Conservation (phyloP, 2,797 vertebrate species). For the Parotocinclus haroldoi region DNA sequence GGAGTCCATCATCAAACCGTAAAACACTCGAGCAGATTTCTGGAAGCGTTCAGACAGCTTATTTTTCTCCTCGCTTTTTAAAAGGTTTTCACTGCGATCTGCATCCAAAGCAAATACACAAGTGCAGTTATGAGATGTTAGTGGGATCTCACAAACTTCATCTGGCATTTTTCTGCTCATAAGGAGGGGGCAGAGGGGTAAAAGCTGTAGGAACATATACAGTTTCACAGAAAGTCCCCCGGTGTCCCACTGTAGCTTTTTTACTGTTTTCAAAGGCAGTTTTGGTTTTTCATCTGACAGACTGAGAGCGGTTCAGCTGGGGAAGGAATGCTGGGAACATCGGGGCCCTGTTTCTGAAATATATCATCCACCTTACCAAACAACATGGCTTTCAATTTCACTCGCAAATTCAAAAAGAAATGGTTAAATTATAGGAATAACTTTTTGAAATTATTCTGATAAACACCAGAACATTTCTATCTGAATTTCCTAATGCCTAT, state of each 20-base stretch:
- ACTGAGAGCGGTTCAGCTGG: slow-evolving; percentile 2
- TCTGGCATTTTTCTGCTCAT: not conserved
- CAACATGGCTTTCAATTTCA: too few species aligned
- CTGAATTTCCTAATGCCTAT: too few species aligned
- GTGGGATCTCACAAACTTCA: not conserved
- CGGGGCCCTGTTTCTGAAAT: slow-evolving; percentile 13
- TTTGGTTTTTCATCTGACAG: slow-evolving; percentile 1
- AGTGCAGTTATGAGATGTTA: slow-evolving; percentile 18
- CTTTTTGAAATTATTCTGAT: too few species aligned
- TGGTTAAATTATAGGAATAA: too few species aligned
- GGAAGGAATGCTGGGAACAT: slow-evolving; percentile 24
- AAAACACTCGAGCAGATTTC: slow-evolving; percentile 39
- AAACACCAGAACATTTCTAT: too few species aligned
- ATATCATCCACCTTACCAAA: too few species aligned
- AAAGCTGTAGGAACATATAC: slow-evolving; percentile 25
- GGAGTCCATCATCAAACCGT: slow-evolving; percentile 46
- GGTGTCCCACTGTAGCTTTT: too few species aligned
- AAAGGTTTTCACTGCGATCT: slow-evolving; percentile 32
- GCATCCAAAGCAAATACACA: slow-evolving; percentile 47
- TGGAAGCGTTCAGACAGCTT: slow-evolving; percentile 23
- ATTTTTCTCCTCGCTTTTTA: slow-evolving; percentile 33
- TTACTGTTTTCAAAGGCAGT: too few species aligned
- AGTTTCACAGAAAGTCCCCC: slow-evolving; percentile 12
- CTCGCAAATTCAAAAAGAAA: too few species aligned
- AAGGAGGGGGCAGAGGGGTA: not conserved